These are phyloP conservation scores for Protosalanx chinensis DNA, from an alignment of 2,797 vertebrate genomes.

Conservation along the genomic window DNA sequence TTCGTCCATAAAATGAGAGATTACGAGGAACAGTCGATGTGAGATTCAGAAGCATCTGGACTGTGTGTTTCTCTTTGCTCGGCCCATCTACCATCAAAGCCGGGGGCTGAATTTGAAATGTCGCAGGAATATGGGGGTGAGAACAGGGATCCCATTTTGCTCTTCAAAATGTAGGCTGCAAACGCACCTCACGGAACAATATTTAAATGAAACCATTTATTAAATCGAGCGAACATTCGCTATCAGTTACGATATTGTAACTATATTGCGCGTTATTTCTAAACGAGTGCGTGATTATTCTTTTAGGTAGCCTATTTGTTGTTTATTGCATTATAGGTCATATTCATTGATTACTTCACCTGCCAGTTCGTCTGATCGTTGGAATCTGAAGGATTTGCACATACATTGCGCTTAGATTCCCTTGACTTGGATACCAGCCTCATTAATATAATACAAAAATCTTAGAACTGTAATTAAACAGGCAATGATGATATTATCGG, in stretches of 20 bases:
- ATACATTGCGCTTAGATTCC: too few relatives aligned
- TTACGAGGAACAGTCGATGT: conserved; percentile 22
- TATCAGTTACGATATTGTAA: too few relatives aligned
- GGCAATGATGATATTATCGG: too few relatives aligned
- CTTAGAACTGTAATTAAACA: too few relatives aligned
- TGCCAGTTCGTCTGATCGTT: too few relatives aligned
- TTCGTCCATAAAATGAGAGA: conserved; percentile 35
- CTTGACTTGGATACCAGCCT: too few relatives aligned
- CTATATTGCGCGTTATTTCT: not conserved
- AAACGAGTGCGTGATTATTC: too few relatives aligned
- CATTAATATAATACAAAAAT: too few relatives aligned
- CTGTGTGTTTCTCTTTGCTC: conserved; percentile 41
- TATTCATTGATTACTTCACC: not conserved
- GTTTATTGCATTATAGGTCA: not conserved
- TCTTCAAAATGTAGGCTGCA: not conserved
- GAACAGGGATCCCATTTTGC: not conserved
- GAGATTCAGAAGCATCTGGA: conserved; percentile 8
- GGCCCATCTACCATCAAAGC: conserved; percentile 56
- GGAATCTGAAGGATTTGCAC: too few relatives aligned
- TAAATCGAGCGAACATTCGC: not conserved
- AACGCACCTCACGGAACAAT: not conserved
- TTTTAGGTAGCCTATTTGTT: not conserved
- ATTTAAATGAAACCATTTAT: not conserved
- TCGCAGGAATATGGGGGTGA: conserved; percentile 60
- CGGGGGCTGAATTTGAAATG: conserved; percentile 64